Evolutionary conservation across 2,113 vertebrate species (phyloP), one percentile per base, ranked within the genome.

Genomic region (Nymphicus hollandicus): DNA sequence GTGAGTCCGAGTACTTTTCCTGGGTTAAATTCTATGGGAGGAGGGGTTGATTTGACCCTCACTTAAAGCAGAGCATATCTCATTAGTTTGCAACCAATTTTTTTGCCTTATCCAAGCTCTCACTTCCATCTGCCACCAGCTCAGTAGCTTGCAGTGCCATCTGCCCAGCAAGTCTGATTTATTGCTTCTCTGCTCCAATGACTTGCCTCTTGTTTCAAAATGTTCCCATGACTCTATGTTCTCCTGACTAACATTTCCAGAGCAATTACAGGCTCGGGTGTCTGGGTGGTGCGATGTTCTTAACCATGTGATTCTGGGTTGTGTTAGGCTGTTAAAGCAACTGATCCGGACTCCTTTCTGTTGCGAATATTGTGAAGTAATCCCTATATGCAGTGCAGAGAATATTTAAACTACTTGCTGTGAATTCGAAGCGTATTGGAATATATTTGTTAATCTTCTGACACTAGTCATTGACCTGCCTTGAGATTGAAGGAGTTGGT

Each of bases 81-180:
- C 47, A 69, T 97, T 96, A 97, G 89, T 94, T 97, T 97, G 83
- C 93, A 88, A 92, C 96, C 5, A 46, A 5, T 70, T 64, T 95
- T 93, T 89, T 92, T 82, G 58, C 63, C 5, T 84, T 92, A 76
- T 80, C 79, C 83, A 81, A 86, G 81, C 93, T 80, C 74, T 83
- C 9, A 2, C 68, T 97, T 88, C 96, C 97, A 96, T 97, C 97
- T 98, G 97, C 95, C 82, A 76, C 92, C 95, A 69, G 69, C 91
- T 70, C 41, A 3, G 63, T 93, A 86, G 86, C 88, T 93, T 41
- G 33, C 90, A 29, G 65, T 96, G 91, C 97, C 97, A 96, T 97
- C 97, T 98, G 96, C 91, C 91, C 80, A 81, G 82, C 86, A 35
- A 81, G 56, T 41, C 66, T 74, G 55, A 97, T 95, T 94, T 92